Conservation (phyloP, 1,140 invertebrate species). For the Probaryconus sp. region DNA sequence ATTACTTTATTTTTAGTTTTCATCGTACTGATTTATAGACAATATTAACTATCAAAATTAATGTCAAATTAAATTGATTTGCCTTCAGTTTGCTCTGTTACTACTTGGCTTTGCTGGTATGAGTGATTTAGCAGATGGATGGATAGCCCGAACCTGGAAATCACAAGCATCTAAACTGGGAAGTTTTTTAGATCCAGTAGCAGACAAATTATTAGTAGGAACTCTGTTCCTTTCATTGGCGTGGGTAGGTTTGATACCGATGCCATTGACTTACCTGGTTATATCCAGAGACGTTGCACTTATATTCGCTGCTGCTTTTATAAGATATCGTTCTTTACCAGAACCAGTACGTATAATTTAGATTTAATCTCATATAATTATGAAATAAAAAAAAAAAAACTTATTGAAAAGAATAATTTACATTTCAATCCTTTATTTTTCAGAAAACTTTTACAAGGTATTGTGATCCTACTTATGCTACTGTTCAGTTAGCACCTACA, state of each 20-base stretch:
- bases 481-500: constrained; percentile 94
- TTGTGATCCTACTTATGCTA: constrained; percentile 93
- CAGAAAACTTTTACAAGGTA: constrained; percentile 92
- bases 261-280: constrained; percentile 90
- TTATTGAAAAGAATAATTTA: too few relatives aligned
- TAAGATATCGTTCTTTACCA: constrained; percentile 93
- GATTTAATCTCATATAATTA: constrained; percentile 3
- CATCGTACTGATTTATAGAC: background rate
- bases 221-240: constrained; percentile 93
- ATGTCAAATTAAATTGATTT: too few relatives aligned
- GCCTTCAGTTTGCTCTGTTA: constrained; percentile 69
- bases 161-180: constrained; percentile 95
- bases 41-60: constrained; percentile 1
- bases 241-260: constrained; percentile 90
- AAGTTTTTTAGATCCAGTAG: constrained; percentile 97
- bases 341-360: constrained; percentile 84
- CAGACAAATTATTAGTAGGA: constrained; percentile 96
- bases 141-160: constrained; percentile 94
- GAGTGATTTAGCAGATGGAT: constrained; percentile 87
- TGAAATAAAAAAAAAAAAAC: constrained; percentile 15
- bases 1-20: constrained; percentile 25
- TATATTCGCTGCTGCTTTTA: constrained; percentile 89
- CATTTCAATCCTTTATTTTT: too few relatives aligned
- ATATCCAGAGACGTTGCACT: constrained; percentile 90
- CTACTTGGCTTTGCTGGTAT: constrained; percentile 71